Base-by-base conservation (phyloP, 2,113 vertebrate species). In the Hippocampus mohnikei region DNA sequence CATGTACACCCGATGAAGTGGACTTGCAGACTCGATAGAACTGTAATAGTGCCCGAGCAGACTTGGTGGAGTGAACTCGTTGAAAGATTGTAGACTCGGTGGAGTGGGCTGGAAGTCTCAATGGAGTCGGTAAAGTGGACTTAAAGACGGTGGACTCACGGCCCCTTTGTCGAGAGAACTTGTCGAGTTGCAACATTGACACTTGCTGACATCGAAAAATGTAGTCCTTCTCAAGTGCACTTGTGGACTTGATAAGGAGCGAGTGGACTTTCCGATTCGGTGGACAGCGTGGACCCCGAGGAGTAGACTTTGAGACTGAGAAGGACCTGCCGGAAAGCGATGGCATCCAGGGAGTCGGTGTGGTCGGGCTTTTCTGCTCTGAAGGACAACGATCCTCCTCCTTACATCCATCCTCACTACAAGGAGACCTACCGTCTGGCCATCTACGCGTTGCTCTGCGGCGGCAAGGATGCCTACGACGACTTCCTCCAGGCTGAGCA, bases 391-490 rank as follows among this genome's bases (percentile, higher is more conserved):
- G 89, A 85, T n/a, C 80, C 56, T 75, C 81, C 86, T 85, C 84
- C 71, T 85, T 95, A 93, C 73, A 77, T 96, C 58, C 94, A 95
- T 78, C 95, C 96, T 1, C 94, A 96, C 75, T 98, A 98, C 70
- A 95, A 92, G 71, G 96, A 98, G 44, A 90, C 93, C 75, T 96
- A 96, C 74, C 92, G 95, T 1, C 75, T 97, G 82, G 96, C 96
- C 52, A 92, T 96, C 5, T 96, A 96, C 75, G 92, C 86, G 2
- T 88, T 98, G 9, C 94, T 97, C 48, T 94, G 94, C 56, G 92
- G 93, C 3, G 96, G 95, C 46, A 81, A 88, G 37, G 92, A 95
- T 73, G 92, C 93, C 33, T 98, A 97, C 74, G 85, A 93, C 66
- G 94, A 96, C 71, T 96, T 95, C 86, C 93, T 97, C 68, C 73